Evolutionary conservation across 2,888 invertebrate genomes (phyloP).

Genomic region (Spilarctia lutea): DNA sequence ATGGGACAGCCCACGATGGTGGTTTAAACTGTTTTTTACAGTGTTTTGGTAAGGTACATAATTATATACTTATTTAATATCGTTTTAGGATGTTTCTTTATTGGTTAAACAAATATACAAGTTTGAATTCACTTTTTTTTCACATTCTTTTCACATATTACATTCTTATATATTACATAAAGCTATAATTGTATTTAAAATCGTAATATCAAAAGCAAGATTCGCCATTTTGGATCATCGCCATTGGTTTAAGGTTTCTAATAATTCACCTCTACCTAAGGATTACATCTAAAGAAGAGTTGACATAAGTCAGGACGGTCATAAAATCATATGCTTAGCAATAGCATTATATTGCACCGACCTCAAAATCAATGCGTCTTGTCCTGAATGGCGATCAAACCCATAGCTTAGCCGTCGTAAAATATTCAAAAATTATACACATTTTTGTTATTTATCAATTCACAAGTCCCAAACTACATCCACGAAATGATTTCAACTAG

Average conservation of each 20-base stretch:
- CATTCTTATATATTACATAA: too few relatives aligned
- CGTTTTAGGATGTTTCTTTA: neutral
- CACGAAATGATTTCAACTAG: neutral
- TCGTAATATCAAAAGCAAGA: too few relatives aligned
- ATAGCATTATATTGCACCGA: too few relatives aligned
- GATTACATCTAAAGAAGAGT: too few relatives aligned
- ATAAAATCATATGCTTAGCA: too few relatives aligned
- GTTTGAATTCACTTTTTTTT: neutral
- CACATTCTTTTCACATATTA: too few relatives aligned
- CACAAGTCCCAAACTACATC: neutral
- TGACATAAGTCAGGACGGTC: too few relatives aligned
- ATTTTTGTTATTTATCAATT: neutral
- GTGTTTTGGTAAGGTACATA: neutral
- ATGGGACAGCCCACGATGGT: neutral
- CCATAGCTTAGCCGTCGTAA: neutral
- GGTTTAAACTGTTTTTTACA: neutral
- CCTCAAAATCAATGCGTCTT: too few relatives aligned
- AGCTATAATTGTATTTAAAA: neutral
- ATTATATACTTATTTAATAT: neutral
- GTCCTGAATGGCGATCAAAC: too few relatives aligned
- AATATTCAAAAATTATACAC: neutral
- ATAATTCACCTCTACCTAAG: too few relatives aligned
- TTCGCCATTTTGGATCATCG: too few relatives aligned
- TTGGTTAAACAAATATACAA: neutral
- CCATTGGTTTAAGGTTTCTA: too few relatives aligned